Conservation (phyloP, 2,113 vertebrate species). For the Laterallus jamaicensis region DNA sequence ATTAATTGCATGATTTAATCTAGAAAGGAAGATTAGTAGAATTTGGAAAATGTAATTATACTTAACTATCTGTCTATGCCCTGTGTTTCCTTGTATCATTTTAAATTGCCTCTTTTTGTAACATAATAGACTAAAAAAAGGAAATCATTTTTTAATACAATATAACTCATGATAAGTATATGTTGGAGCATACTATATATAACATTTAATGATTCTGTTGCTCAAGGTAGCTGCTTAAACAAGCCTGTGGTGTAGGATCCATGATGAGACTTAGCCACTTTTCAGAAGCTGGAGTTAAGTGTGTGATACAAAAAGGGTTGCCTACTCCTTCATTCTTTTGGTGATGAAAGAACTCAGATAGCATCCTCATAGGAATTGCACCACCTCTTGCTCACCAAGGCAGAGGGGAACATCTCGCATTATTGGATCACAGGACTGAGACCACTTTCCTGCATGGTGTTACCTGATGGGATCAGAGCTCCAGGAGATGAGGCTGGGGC, state of each 20-base stretch:
- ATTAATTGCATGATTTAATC: neutral
- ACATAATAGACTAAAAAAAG: neutral
- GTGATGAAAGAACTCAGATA: neutral
- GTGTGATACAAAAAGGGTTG: neutral
- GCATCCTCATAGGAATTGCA: neutral
- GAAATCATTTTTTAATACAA: neutral
- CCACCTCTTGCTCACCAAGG: neutral
- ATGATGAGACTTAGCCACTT: neutral
- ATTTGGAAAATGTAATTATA: neutral
- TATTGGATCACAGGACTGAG: neutral
- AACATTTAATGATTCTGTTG: neutral
- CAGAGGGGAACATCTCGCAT: rapidly evolving
- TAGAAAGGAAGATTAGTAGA: neutral
- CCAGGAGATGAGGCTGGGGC: rapidly evolving
- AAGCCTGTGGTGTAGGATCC: no score
- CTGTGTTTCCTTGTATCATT: neutral
- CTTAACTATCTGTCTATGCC: neutral
- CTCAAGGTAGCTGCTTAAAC: neutral
- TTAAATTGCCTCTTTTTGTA: neutral
- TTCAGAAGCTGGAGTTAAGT: neutral
- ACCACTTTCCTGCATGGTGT: neutral
- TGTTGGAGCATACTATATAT: neutral
- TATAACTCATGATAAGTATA: neutral
- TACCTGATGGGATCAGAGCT: neutral
- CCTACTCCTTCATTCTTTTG: neutral